phyloP scores from a whole-genome alignment of 2,113 vertebrate genomes.

The Stercorarius parasiticus region DNA sequence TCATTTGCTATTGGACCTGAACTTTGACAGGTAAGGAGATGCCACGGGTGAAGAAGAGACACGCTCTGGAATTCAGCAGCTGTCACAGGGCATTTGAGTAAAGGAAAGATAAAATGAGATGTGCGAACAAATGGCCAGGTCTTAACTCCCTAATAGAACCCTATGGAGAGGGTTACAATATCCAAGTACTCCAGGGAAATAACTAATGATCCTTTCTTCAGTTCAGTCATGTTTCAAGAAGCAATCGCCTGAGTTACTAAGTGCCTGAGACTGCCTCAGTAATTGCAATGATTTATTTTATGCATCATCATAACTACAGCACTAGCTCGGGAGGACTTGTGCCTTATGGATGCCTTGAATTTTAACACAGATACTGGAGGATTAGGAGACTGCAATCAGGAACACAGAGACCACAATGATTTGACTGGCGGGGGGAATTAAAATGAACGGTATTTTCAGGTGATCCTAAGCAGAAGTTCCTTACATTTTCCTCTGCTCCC shows the following conservation, averaged over 20 bases:
- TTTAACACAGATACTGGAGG: neutral
- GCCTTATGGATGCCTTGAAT: constrained; percentile 17
- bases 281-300: constrained; percentile 62
- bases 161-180: constrained; percentile 37
- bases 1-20: neutral
- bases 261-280: constrained; percentile 44
- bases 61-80: neutral
- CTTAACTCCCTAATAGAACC: constrained; percentile 44
- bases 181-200: constrained; percentile 52
- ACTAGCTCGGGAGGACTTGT: constrained; percentile 20
- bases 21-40: neutral
- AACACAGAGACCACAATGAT: neutral
- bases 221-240: constrained; percentile 58
- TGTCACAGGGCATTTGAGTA: neutral
- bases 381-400: neutral
- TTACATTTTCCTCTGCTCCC: neutral
- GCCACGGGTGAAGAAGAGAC: neutral
- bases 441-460: neutral
- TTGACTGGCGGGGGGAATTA: neutral
- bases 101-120: constrained; percentile 8
- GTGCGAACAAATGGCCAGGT: constrained; percentile 25
- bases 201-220: constrained; percentile 54
- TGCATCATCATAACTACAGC: constrained; percentile 25
- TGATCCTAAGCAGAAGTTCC: neutral
- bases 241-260: constrained; percentile 29